Percentiles rank a stretch among this genome's conserved stretches.
Evolutionary conservation across 2,113 vertebrate species (phyloP).

Genomic region (Muntiacus reevesi): DNA sequence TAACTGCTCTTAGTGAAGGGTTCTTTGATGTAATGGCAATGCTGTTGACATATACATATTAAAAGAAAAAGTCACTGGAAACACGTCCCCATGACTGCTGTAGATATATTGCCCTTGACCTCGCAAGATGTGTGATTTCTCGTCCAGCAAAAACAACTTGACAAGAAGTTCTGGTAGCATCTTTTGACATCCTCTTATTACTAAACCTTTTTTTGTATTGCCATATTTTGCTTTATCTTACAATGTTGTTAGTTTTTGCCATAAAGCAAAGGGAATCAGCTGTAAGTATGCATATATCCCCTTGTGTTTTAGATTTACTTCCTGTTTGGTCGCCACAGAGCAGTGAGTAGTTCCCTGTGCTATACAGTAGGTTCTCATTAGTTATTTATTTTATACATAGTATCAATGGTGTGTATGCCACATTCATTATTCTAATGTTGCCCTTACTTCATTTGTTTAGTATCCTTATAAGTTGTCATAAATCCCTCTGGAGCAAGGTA

Average conservation of each 20-base stretch:
- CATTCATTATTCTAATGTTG: not conserved
- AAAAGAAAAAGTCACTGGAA: not conserved
- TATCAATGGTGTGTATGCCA: not conserved
- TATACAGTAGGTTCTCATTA: not conserved
- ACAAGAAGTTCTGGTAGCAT: not conserved
- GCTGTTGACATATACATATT: not conserved
- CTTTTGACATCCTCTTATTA: not conserved
- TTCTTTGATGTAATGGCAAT: not conserved
- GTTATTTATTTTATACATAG: not conserved
- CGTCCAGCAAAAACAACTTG: not conserved
- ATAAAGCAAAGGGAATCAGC: not conserved
- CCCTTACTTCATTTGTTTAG: not conserved
- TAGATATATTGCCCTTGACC: not conserved
- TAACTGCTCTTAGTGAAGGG: not conserved
- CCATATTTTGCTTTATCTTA: not conserved
- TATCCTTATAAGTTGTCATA: not conserved
- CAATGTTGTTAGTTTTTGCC: not conserved
- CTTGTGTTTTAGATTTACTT: not conserved
- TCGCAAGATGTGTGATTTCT: not conserved
- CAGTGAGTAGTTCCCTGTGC: not conserved
- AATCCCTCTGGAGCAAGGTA: not conserved
- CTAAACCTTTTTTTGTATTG: not conserved
- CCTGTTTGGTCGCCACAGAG: not conserved
- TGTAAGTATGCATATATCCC: not conserved
- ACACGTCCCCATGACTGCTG: rapidly evolving